Evolutionary conservation across 2,797 vertebrate species (phyloP), one percentile per base, ranked within the genome.

Genomic region (Pogonophryne albipinna): DNA sequence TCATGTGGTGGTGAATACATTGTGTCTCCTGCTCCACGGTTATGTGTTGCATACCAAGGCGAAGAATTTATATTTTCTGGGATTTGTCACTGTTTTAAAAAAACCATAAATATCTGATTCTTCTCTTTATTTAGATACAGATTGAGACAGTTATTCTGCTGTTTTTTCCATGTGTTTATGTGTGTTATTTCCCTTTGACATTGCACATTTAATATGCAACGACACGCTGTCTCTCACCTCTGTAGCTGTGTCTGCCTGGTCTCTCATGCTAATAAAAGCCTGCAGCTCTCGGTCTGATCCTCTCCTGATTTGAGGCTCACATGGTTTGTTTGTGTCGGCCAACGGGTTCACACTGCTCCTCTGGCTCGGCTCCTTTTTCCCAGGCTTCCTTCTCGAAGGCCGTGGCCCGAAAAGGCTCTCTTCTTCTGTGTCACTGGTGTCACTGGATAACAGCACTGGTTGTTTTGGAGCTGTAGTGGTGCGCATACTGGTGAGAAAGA

Each of bases 231-330:
- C 10, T 62, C 91, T 94, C 87, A 98, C 97, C 97, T 98, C 97
- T 0, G 97, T 97, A 65, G 97, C 96, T 83, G 95, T 93, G 84
- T 96, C 96, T 59, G 96, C 89, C 91, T 96, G 94, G 88, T 96
- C 96, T 78, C 97, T 96, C 90, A 96, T 91, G 72, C 92, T 94
- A 17, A 98, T 97, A 76, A 97, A 94, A 67, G 95, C 95, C 83
- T 97, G 95, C 31, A 98, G 81, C 85, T 97, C 90, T 45, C 92
- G 86, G 85, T 98, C 97, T 0, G 96, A 96, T 0, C 96, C 95
- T 0, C 93, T 92, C 47, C 96, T 95, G 0, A 90, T 90, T 82
- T 94, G 89, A 42, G 92, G 94, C 12, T 57, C 69, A 0, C 14
- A 7, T 0, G 34, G 2, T 41, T 31, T 41, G 71, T 67, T 62